phyloP scores from a whole-genome alignment of 2,888 invertebrate species.

The Pristionchus japonicus region DNA sequence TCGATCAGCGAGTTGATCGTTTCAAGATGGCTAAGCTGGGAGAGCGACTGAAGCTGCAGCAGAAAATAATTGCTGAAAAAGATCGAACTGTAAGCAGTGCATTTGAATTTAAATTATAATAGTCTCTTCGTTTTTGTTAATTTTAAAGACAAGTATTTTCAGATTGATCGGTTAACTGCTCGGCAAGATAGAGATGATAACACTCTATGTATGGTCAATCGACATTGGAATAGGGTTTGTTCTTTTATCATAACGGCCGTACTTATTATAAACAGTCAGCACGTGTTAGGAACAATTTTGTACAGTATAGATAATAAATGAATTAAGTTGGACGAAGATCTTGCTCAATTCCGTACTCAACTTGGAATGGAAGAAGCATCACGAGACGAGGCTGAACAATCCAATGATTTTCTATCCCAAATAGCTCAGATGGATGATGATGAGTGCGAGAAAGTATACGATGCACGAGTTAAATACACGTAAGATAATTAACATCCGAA shows the following conservation, averaged over 20 bases:
- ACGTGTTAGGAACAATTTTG: too few species aligned
- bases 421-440: constrained; percentile 53
- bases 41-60: constrained; percentile 87
- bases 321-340: constrained; percentile 45
- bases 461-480: constrained; percentile 53
- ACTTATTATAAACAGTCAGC: too few species aligned
- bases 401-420: constrained; percentile 50
- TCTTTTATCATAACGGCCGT: background rate
- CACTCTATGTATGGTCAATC: constrained; percentile 95
- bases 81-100: constrained; percentile 1
- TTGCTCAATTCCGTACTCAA: background rate
- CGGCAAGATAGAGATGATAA: constrained; percentile 97
- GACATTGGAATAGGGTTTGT: constrained; percentile 87
- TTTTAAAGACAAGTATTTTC: too few species aligned
- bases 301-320: too few species aligned
- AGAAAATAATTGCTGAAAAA: constrained; percentile 76
- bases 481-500: background rate
- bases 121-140: background rate
- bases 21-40: constrained; percentile 97
- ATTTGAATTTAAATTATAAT: background rate
- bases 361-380: background rate
- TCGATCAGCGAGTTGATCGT: constrained; percentile 56
- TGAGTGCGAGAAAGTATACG: constrained; percentile 50
- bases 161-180: constrained; percentile 77
- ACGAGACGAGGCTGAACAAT: background rate